phyloP scores from a whole-genome alignment of 2,113 vertebrate genomes.

The Bolborhynchus lineola region DNA sequence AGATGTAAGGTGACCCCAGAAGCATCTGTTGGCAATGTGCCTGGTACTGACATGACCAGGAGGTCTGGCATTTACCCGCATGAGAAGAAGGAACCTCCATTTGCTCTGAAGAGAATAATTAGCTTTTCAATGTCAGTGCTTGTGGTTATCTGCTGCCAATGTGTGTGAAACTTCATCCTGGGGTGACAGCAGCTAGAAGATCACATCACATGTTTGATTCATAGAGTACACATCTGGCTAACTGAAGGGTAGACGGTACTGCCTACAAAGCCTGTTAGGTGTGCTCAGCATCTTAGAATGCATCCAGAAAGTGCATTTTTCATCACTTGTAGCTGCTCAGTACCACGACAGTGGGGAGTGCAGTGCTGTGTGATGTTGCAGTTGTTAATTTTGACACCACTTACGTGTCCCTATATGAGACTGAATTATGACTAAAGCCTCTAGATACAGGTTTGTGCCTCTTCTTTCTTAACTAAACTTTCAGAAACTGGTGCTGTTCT shows the following conservation, averaged over 20 bases:
- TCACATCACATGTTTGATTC: accelerated
- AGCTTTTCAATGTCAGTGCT: background rate
- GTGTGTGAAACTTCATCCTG: background rate
- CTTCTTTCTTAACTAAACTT: background rate
- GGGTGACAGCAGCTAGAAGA: background rate
- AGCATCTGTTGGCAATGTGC: background rate
- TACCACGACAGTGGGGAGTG: background rate
- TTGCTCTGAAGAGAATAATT: background rate
- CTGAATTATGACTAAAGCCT: background rate
- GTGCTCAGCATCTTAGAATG: background rate
- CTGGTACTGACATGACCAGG: background rate
- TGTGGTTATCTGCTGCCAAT: background rate
- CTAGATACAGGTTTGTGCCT: background rate
- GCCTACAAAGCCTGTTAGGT: background rate
- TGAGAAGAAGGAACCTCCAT: background rate
- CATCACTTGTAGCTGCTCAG: background rate
- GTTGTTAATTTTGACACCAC: background rate
- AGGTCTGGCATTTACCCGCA: background rate
- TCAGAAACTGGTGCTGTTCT: background rate
- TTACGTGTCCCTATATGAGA: background rate
- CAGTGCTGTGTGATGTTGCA: background rate
- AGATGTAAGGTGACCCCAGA: background rate
- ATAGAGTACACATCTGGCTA: background rate
- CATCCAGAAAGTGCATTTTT: background rate
- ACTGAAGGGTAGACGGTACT: background rate